These are phyloP conservation scores for Vanessa atalanta DNA, from an alignment of 1,140 invertebrate genomes.

Conservation along the genomic window DNA sequence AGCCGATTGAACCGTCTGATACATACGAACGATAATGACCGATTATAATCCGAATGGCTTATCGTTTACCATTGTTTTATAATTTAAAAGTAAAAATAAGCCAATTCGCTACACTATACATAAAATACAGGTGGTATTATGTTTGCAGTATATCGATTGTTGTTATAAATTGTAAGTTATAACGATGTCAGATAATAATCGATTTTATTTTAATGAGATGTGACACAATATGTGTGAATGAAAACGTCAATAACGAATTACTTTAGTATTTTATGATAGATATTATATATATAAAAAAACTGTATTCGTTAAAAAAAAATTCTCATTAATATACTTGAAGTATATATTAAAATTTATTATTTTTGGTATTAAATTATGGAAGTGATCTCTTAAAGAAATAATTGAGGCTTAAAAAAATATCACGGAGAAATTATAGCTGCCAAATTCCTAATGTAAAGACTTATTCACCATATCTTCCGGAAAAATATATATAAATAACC, in stretches of 20 bases:
- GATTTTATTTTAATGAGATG: background rate
- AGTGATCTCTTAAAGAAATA: slow-evolving; percentile 30
- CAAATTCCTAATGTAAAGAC: slow-evolving; percentile 38
- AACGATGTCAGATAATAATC: background rate
- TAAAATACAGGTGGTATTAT: background rate
- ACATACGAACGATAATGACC: background rate
- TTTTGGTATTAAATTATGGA: background rate
- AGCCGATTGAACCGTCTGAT: slow-evolving; percentile 31
- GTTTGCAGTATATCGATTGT: background rate
- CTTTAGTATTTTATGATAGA: background rate
- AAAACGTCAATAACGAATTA: slow-evolving; percentile 1
- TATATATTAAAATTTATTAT: slow-evolving; percentile 12
- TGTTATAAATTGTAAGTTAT: too few relatives aligned
- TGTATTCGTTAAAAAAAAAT: slow-evolving; percentile 3
- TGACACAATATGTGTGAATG: background rate
- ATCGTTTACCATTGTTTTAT: background rate
- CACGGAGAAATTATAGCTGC: slow-evolving; percentile 23
- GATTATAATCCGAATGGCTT: background rate
- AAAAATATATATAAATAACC: slow-evolving; percentile 27
- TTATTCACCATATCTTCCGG: slow-evolving; percentile 32
- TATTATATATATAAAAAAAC: background rate
- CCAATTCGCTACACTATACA: background rate
- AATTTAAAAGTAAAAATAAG: background rate
- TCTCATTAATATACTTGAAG: slow-evolving; percentile 19
- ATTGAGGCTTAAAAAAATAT: slow-evolving; percentile 35